Base-by-base conservation (phyloP, 2,113 vertebrate genomes). In the Chaetops frenatus region DNA sequence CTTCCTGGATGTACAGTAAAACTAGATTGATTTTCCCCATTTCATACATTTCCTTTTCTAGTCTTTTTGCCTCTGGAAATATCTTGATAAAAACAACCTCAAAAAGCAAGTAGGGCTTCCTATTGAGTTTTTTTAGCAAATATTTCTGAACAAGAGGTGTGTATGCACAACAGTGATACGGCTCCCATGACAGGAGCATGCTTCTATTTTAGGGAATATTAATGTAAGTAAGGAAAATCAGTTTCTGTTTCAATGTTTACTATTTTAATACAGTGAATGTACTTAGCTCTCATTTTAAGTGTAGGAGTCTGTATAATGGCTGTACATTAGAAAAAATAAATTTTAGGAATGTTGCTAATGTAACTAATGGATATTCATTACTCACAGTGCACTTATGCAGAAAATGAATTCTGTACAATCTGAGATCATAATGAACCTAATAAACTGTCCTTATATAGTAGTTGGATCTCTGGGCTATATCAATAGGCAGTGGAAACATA, bases 341-440 rank as follows among this genome's bases (percentile, higher is more conserved):
- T 61, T 85, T 90, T 47, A 53, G 47, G 79, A 81, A 91, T 54
- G 5, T 16, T 92, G 20, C 27, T 81, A 69, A 76, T 36, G 24
- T 40, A 79, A 51, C n/a, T 61, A 78, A 81, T 74, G 38, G 36
- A 18, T 87, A 84, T 74, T 65, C 31, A 61, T 89, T 65, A 71
- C 47, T 90, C 79, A 77, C 23, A 53, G 8, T 50, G 42, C 15
- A 66, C 62, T 86, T 94, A 53, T 71, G 74, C 60, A 93, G 56
- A 87, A 92, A 92, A 85, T 65, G 0, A 53, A 73, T 81, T 83
- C 38, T n/a, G 10, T 78, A 33, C 28, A 62, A 47, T 28, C 12
- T 81, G 91, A 76, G 57, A 81, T 79, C 36, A 58, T 90, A 82
- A 93, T 33, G 19, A 90, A 79, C 27, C 3, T 81, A 81, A 85